phyloP scores from a whole-genome alignment of 1,140 invertebrate species.

The Leptinotarsa defecta region DNA sequence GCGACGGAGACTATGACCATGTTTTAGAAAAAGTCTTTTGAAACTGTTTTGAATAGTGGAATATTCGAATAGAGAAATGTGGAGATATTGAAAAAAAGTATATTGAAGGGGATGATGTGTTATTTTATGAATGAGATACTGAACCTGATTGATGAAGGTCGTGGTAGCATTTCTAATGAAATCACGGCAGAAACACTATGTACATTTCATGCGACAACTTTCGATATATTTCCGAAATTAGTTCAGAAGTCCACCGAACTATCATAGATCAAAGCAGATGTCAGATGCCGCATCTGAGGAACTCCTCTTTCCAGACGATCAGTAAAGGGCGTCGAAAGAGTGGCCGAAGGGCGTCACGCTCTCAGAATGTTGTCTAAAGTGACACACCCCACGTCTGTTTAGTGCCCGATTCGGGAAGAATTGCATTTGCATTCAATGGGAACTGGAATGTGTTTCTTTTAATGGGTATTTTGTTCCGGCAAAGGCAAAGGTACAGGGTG shows the following conservation, averaged over 20 bases:
- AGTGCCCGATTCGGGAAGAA: background rate
- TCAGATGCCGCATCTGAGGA: background rate
- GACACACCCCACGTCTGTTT: slow-evolving; percentile 4
- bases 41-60: no score
- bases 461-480: background rate
- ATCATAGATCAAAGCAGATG: background rate
- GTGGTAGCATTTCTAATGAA: no score
- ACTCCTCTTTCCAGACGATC: background rate
- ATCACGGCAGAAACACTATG: no score
- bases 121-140: no score
- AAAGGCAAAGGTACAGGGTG: background rate
- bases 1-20: no score
- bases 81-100: no score
- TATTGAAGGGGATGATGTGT: no score
- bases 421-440: slow-evolving; percentile 8
- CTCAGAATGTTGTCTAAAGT: slow-evolving; percentile 2
- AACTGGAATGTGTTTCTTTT: background rate
- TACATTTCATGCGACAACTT: no score
- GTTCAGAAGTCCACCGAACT: background rate
- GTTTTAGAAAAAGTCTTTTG: no score
- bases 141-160: no score
- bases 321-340: background rate
- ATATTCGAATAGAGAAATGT: no score
- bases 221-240: background rate
- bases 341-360: slow-evolving; percentile 1